Evolutionary conservation across 2,113 vertebrate species (phyloP).

Genomic region (Istiophorus platypterus): DNA sequence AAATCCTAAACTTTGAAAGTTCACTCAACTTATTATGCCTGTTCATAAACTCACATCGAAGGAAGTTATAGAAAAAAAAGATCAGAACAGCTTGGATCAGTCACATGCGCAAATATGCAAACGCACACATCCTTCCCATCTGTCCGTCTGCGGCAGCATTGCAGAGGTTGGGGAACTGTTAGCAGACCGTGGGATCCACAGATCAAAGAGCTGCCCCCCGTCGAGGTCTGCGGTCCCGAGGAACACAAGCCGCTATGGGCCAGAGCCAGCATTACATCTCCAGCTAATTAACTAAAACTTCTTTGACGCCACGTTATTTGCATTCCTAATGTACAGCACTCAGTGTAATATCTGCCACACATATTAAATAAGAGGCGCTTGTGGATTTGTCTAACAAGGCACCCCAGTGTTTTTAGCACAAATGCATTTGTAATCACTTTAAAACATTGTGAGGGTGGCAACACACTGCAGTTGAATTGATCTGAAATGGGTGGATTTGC

Average conservation of each 20-base stretch:
- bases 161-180: constrained; percentile 55
- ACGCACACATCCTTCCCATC: constrained; percentile 42
- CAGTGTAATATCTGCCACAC: constrained; percentile 67
- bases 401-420: constrained; percentile 72
- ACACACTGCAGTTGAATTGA: constrained; percentile 38
- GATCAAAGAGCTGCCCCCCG: constrained; percentile 73
- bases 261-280: constrained; percentile 63
- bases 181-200: constrained; percentile 69
- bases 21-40: not conserved
- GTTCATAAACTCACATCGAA: constrained; percentile 8
- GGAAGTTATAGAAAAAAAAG: not conserved
- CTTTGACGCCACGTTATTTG: constrained; percentile 71
- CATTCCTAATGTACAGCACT: constrained; percentile 73
- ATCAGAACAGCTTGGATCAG: constrained; percentile 16
- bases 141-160: constrained; percentile 37
- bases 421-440: constrained; percentile 75
- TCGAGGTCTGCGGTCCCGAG: constrained; percentile 49
- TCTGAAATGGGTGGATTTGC: constrained; percentile 15
- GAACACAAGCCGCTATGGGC: constrained; percentile 66
- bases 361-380: constrained; percentile 62
- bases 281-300: constrained; percentile 77
- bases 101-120: constrained; percentile 21
- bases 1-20: not conserved
- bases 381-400: constrained; percentile 79
- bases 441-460: constrained; percentile 26